phyloP scores from a whole-genome alignment of 2,888 invertebrate species.

The Drosophila conformis region DNA sequence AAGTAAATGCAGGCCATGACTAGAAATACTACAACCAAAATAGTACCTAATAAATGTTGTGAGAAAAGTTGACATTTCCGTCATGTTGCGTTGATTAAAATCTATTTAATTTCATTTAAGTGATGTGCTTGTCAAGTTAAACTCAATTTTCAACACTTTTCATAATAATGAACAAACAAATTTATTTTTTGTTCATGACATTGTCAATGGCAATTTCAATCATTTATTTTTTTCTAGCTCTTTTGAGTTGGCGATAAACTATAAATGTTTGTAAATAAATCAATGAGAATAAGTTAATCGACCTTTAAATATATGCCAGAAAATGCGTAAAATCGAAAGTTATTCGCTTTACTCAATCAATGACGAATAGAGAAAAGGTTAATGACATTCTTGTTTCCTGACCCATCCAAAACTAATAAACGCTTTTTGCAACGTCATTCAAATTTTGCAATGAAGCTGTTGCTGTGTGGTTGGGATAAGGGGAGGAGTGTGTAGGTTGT shows the following conservation, averaged over 20 bases:
- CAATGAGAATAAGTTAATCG: not conserved
- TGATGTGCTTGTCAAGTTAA: conserved; percentile 13
- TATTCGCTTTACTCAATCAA: not conserved
- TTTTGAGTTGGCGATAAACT: not conserved
- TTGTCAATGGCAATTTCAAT: not conserved
- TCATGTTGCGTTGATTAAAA: conserved; percentile 70
- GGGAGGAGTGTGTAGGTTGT: not conserved
- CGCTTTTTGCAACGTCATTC: conserved; percentile 20
- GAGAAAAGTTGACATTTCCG: conserved; percentile 66
- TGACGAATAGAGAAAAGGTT: not conserved
- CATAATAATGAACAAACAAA: conserved; percentile 18
- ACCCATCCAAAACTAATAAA: not conserved
- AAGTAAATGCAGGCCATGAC: conserved; percentile 73
- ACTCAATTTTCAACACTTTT: conserved; percentile 19
- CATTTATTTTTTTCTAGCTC: not conserved
- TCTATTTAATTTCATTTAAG: conserved; percentile 61
- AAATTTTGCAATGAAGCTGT: not conserved
- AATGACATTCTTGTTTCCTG: not conserved
- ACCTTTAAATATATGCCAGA: not conserved
- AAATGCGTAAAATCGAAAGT: conserved; percentile 14
- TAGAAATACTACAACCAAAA: conserved; percentile 53
- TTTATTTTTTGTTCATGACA: not conserved
- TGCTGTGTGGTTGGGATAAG: not conserved
- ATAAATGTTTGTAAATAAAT: not conserved
- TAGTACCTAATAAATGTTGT: conserved; percentile 11